A percentile compares a stretch with the other conserved stretches of the same genome.
These are phyloP conservation scores for Orchestia grillus DNA, from an alignment of 1,140 invertebrate species.

Conservation along the genomic window DNA sequence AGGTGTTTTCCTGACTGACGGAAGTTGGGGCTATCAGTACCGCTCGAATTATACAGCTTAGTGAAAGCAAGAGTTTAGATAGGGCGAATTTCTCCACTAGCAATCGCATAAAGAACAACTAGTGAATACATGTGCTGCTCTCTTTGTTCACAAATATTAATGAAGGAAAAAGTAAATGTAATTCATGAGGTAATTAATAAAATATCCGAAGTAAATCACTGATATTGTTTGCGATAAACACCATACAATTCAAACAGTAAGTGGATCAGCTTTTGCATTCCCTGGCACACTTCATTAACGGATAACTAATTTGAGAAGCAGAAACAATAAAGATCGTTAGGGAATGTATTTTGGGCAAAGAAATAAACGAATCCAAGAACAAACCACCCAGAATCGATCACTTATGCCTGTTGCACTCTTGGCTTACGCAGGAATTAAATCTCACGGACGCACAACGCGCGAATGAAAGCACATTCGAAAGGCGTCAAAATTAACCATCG, in stretches of 20 bases:
- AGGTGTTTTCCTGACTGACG: too few relatives aligned
- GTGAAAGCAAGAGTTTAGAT: too few relatives aligned
- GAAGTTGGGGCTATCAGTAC: too few relatives aligned
- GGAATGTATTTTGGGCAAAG: not conserved
- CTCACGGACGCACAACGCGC: not conserved
- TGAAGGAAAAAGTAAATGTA: not conserved
- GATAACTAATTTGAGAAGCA: not conserved
- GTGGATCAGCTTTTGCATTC: not conserved
- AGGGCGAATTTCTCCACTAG: too few relatives aligned
- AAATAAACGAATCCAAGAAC: not conserved
- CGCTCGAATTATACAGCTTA: too few relatives aligned
- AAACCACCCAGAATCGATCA: not conserved
- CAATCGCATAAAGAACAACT: too few relatives aligned
- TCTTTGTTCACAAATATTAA: not conserved
- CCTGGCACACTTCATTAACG: not conserved
- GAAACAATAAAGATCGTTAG: not conserved
- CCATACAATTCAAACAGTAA: not conserved
- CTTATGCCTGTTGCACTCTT: not conserved
- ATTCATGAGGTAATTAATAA: not conserved
- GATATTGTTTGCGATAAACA: not conserved
- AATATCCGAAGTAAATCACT: not conserved
- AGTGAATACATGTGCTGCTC: too few relatives aligned
- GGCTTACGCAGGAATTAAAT: not conserved
- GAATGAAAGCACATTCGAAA: not conserved
- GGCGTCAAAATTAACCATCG: not conserved